Evolutionary conservation across 2,888 invertebrate species (phyloP), one percentile per base, ranked within the genome.

Genomic region (Willowsia nigromaculata): DNA sequence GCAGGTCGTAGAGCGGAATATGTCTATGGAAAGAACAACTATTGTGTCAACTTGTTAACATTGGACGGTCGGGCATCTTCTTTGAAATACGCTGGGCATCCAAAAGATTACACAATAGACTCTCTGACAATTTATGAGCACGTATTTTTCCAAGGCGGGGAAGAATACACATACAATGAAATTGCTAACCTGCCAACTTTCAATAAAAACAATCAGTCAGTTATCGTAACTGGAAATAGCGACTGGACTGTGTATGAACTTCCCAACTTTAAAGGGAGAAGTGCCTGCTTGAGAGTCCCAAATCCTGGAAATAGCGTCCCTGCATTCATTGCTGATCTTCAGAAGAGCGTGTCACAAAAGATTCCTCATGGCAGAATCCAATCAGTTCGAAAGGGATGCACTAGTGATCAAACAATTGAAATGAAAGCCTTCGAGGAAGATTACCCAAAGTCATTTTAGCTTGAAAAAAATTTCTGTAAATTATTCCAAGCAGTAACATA

Each of bases 201-300:
- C 9, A 18, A 18, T 5, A 33, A 33, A 80, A 56, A 56, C 4
- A 53, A 53, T 56, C 18, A 80, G 22, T 80, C 80, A 0, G 3
- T 80, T 1, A 80, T 80, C 13, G 56, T 80, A 6, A 53, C 80
- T 3, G 80, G 80, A n/a, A 5, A 27, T 30, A 53, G 56, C 13
- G 13, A 27, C 2, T 80, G 80, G 80, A 80, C 80, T n/a, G 22
- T 80, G 9, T 53, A 53, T 33, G 80, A 80, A 33, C 53, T 22
- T 30, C 53, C 80, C 30, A 30, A 56, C 22, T 80, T 18, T 33
- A 11, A 53, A 56, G 80, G 80, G 6, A 56, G 33, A n/a, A 22
- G 18, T 33, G 9, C 56, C 4, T 80, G 80, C 18, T 9, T 80
- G 11, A 7, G 13, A 6, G 33, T 33, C 5, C 33, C 80, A n/a